Percentiles rank a stretch among this genome's conserved stretches.
phyloP scores from a whole-genome alignment of 2,797 vertebrate genomes.

The Chloroceryle amazona region DNA sequence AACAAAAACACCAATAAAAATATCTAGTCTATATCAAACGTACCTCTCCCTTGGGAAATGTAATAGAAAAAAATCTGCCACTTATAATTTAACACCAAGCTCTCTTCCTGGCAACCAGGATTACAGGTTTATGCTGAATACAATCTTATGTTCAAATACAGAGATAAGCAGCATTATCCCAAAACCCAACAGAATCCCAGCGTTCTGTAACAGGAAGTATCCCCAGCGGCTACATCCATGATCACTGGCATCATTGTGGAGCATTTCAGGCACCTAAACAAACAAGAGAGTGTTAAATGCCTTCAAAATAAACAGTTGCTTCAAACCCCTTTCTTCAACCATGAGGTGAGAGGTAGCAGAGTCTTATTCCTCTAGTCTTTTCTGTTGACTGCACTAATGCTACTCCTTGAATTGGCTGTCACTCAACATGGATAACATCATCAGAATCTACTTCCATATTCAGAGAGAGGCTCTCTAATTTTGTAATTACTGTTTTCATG shows the following conservation, averaged over 20 bases:
- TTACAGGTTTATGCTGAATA: slow-evolving; percentile 90
- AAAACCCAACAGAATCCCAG: slow-evolving; percentile 95
- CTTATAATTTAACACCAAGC: slow-evolving; percentile 45
- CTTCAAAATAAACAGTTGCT: neutral
- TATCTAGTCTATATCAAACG: neutral
- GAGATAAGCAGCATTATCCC: slow-evolving; percentile 96
- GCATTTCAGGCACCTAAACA: slow-evolving; percentile 95
- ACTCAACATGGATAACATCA: neutral
- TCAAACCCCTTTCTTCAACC: neutral
- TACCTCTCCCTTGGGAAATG: slow-evolving; percentile 21
- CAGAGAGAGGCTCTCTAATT: neutral
- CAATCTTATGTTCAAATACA: slow-evolving; percentile 94
- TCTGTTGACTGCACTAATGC: neutral
- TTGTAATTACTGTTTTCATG: neutral
- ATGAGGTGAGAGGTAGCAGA: neutral
- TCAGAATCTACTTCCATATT: neutral
- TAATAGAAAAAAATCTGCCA: neutral
- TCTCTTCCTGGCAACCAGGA: slow-evolving; percentile 24
- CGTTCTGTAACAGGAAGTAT: slow-evolving; percentile 96
- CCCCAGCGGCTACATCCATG: slow-evolving; percentile 96
- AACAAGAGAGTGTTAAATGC: neutral
- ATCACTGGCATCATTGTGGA: slow-evolving; percentile 95
- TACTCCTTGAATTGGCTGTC: neutral
- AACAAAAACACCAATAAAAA: slow-evolving; percentile 1
- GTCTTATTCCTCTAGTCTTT: neutral